Conservation (phyloP, 2,888 invertebrate genomes). For the Phymatocera aterrima region DNA sequence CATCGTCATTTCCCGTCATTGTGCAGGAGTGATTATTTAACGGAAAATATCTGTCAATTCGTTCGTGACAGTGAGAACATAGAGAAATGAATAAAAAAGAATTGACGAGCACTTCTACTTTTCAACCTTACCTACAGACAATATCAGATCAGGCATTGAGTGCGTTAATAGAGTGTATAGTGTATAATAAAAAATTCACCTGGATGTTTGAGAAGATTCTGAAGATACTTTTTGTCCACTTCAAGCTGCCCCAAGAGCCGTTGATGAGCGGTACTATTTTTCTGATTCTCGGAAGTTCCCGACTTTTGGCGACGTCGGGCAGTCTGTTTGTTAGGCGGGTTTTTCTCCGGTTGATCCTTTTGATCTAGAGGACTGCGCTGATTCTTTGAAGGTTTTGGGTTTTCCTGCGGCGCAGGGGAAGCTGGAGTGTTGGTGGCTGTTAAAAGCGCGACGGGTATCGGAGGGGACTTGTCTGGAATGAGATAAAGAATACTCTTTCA, state of each 20-base stretch:
- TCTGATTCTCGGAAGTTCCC: not conserved
- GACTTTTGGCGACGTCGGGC: not conserved
- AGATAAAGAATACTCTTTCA: not conserved
- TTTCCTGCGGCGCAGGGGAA: not conserved
- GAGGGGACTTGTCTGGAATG: conserved; percentile 11
- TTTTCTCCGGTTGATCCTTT: not conserved
- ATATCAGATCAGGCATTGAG: conserved; percentile 2
- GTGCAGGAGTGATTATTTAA: conserved; percentile 17
- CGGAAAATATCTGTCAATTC: not conserved
- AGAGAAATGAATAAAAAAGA: too few relatives aligned
- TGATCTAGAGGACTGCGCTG: not conserved
- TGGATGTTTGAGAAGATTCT: conserved; percentile 63
- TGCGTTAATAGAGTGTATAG: not conserved
- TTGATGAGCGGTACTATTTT: conserved; percentile 30
- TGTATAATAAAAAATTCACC: conserved; percentile 55
- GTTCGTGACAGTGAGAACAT: not conserved
- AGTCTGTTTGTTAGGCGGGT: not conserved
- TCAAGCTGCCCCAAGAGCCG: conserved; percentile 61
- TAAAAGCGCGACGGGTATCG: conserved; percentile 32
- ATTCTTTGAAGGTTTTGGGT: not conserved
- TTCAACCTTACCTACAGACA: not conserved
- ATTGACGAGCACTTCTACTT: not conserved
- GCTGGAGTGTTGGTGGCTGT: not conserved
- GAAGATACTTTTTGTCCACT: conserved; percentile 65
- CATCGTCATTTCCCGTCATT: conserved; percentile 84